Evolutionary conservation across 2,888 invertebrate species (phyloP).

Genomic region (Oxytorus armatus): DNA sequence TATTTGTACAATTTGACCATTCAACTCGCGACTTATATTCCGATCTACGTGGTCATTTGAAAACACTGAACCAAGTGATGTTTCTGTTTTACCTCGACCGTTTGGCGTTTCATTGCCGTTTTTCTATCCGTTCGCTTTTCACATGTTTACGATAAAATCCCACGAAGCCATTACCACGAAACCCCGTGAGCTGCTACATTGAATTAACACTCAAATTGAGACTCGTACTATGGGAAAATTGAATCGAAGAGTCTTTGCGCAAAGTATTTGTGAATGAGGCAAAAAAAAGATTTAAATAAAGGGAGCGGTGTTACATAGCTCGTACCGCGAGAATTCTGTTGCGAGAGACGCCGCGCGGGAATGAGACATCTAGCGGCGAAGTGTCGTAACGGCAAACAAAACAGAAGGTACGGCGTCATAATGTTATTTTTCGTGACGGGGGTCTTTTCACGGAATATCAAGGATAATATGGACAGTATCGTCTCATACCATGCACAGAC

Average conservation of each 20-base stretch:
- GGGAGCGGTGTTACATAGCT: neutral
- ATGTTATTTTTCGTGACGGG: slow-evolving; percentile 27
- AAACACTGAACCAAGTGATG: too few species aligned
- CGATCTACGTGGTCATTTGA: too few species aligned
- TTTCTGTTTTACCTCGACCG: too few species aligned
- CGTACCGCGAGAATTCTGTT: neutral
- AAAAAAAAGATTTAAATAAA: slow-evolving; percentile 6
- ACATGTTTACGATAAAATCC: too few species aligned
- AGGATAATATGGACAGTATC: slow-evolving; percentile 44
- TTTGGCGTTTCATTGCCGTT: too few species aligned
- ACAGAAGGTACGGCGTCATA: neutral
- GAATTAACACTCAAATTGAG: too few species aligned
- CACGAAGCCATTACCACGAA: too few species aligned
- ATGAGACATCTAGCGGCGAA: neutral
- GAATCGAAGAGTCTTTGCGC: too few species aligned
- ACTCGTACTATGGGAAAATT: too few species aligned
- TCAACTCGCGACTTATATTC: too few species aligned
- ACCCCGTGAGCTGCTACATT: too few species aligned
- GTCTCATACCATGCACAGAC: slow-evolving; percentile 20
- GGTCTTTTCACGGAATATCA: slow-evolving; percentile 52
- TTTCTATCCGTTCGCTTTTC: too few species aligned
- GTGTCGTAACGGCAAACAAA: neutral
- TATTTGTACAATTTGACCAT: neutral
- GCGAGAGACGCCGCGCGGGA: neutral
- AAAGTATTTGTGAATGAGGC: neutral